Evolutionary conservation across 2,888 invertebrate genomes (phyloP), one percentile per base, ranked within the genome.

Genomic region (Mycalesis mineus): DNA sequence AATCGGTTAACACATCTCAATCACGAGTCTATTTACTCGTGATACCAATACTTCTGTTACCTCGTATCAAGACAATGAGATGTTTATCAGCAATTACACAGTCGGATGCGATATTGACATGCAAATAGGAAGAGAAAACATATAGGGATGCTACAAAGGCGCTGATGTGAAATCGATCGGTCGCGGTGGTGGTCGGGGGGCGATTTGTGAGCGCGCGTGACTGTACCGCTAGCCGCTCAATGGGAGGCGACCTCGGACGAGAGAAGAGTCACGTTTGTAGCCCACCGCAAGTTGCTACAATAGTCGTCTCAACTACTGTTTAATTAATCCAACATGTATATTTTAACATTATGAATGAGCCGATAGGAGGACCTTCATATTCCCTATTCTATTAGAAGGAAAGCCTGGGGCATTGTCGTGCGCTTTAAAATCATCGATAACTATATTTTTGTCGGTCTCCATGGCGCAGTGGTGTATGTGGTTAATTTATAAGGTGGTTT

Each of bases 91-190:
- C 48, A 54, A 56, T 58, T 40, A 58, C 51, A 60, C 49, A 55
- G 57, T 67, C 63, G 63, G 64, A 72, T 73, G 70, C 69, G 68
- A 60, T 63, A 78, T 78, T 75, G 68, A 75, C 66, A 79, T 78
- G 76, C 68, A 76, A 80, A 81, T 78, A 77, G 67, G 71, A 81
- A 78, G 77, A 77, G 79, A 78, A 77, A 78, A 84, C 73, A 73
- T 74, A 73, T 72, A 75, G 68, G 69, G 69, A 60, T 72, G 69
- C 70, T 64, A 73, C 67, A 68, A 71, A 72, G 73, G 74, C 68
- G 72, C 68, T 67, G 71, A 78, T 76, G 80, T 83, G 79, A 82
- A 86, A 87, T 86, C 78, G 75, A 84, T 84, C 75, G 70, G 69
- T 71, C 74, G 72, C 74, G 76, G 71, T 77, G 76, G 68, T 63